Base-by-base conservation (phyloP, 1,140 invertebrate genomes). In the Lucilia cuprina region DNA sequence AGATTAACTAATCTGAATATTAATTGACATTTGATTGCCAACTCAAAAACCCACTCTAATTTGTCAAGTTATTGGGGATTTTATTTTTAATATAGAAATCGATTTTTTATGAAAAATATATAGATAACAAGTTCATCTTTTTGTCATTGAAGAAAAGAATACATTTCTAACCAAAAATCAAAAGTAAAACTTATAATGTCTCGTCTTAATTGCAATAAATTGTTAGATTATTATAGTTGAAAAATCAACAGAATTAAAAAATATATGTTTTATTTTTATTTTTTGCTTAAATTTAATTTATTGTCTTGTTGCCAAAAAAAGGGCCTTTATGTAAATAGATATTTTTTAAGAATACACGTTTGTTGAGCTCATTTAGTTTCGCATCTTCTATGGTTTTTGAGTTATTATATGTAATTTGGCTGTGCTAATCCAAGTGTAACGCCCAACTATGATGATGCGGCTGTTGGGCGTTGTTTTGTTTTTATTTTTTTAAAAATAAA, bases 201-300 rank as follows among this genome's bases (percentile, higher is more conserved):
- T 87, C 89, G 87, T 87, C 89, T 90, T 90, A 90, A 89, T 88
- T 90, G 89, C 89, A 90, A 90, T 90, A 90, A 90, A 90, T 90
- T 90, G 88, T 89, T 85, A 87, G n/a, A 88, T 89, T 41, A 8
- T 2, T 90, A 90, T 90, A 90, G 89, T n/a, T n/a, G 90, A 89
- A 90, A 90, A 84, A 90, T 90, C 88, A 90, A 89, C 89, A 88
- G 89, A 90, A 90, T 87, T 87, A 83, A 60, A 50, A 35, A 50
- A 70, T 65, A 83, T 70, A 25, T 21, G 84, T 84, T 50, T 83
- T 14, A 50, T 82, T 49, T 85, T 70, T 85, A 85, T 30, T 89
- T 65, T 83, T 34, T 34, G 19, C 12, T 10, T 83, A 12, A 35
- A 74, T 17, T 70, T 14, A 35, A 35, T 35, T 77, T 77, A 47